phyloP scores from a whole-genome alignment of 2,113 vertebrate species.

The Bambusicola thoracicus region DNA sequence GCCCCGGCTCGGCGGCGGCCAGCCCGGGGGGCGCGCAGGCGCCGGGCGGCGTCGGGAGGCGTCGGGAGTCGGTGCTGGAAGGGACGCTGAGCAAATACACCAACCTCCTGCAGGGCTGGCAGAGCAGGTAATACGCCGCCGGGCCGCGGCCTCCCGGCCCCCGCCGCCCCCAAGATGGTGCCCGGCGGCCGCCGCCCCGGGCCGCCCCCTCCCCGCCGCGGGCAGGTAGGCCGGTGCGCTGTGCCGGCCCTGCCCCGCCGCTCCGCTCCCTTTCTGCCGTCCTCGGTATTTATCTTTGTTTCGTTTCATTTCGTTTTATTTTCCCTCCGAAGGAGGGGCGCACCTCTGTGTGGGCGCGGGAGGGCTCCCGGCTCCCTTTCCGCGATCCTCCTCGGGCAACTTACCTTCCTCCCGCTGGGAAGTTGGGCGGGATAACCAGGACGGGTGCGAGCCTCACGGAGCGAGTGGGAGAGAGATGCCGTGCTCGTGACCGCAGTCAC shows the following conservation, averaged over 20 bases:
- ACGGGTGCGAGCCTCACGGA: neutral
- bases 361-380: no score
- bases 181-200: neutral
- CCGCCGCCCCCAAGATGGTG: neutral
- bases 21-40: constrained; percentile 74
- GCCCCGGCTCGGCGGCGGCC: constrained; percentile 81
- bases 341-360: no score
- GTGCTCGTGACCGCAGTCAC: accelerated
- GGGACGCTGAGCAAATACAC: constrained; percentile 97
- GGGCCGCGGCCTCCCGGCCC: no score
- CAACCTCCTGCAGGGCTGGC: constrained; percentile 97
- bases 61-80: constrained; percentile 80
- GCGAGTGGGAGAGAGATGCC: neutral
- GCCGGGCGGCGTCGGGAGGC: constrained; percentile 72
- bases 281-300: no score
- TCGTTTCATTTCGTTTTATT: no score
- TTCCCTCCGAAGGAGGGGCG: neutral
- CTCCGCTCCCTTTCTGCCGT: no score
- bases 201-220: neutral
- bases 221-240: neutral
- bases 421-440: neutral
- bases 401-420: neutral
- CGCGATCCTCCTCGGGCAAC: no score
- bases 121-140: constrained; percentile 87
- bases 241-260: no score